Evolutionary conservation across 2,888 invertebrate genomes (phyloP).

Genomic region (Microctonus aethiopoides): DNA sequence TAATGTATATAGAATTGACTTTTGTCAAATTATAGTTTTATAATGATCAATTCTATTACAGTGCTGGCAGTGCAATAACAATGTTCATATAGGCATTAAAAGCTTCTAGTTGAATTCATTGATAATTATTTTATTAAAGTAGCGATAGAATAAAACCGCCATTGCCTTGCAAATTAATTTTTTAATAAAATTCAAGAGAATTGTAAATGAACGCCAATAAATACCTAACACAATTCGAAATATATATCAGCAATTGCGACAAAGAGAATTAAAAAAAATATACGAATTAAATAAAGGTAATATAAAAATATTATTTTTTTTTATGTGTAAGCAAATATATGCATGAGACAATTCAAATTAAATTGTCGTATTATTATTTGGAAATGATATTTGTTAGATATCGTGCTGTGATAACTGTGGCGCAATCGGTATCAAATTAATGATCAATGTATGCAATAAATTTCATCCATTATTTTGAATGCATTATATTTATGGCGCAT

Average conservation of each 20-base stretch:
- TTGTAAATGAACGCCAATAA: background rate
- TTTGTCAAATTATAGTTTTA: background rate
- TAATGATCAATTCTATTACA: slow-evolving; percentile 32
- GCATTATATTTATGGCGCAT: slow-evolving; percentile 33
- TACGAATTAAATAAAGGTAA: slow-evolving; percentile 46
- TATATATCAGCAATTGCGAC: slow-evolving; percentile 22
- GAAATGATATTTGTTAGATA: slow-evolving; percentile 57
- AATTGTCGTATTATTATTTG: slow-evolving; percentile 49
- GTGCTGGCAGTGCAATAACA: slow-evolving; percentile 58
- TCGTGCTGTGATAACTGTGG: slow-evolving; percentile 63
- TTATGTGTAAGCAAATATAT: slow-evolving; percentile 54
- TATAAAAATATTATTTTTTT: slow-evolving; percentile 57
- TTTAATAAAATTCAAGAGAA: background rate
- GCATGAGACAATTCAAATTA: slow-evolving; percentile 56
- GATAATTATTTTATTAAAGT: background rate
- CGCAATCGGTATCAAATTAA: slow-evolving; percentile 45
- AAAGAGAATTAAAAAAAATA: slow-evolving; percentile 3
- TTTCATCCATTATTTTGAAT: slow-evolving; percentile 18
- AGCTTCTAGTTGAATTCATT: slow-evolving; percentile 26
- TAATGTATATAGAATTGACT: slow-evolving; percentile 5
- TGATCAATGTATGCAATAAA: slow-evolving; percentile 28
- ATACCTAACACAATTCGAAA: slow-evolving; percentile 1
- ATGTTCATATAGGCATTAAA: slow-evolving; percentile 29
- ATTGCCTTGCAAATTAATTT: slow-evolving; percentile 22
- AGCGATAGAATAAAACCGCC: slow-evolving; percentile 6